Base-by-base conservation (phyloP, 1,140 invertebrate genomes). In the Philopotamus ludificatus region DNA sequence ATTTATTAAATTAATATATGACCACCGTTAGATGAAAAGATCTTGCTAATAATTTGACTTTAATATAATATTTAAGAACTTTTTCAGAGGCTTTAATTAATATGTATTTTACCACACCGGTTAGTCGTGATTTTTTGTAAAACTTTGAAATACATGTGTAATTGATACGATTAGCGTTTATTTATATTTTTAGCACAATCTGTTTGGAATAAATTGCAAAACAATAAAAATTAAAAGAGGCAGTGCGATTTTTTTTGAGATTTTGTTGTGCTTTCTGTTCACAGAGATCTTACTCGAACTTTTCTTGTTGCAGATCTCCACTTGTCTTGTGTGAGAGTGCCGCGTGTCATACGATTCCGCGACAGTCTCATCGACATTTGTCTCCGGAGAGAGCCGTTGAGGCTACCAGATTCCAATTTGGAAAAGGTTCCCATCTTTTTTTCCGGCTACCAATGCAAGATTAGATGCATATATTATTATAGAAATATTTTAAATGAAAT, bases 261-360 rank as follows among this genome's bases (percentile, higher is more conserved):
- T 60, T 47, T 8, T 47, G 23, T 8, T 9, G 60, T 66, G 57
- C 55, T 28, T 53, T n/a, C 26, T 44, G 21, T 50, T 60, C 34
- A 20, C 16, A 22, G 50, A 21, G 26, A 70, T 73, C 84, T 84
- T 85, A 86, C 85, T 80, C 84, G 82, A 73, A 86, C 85, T 85
- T 84, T 86, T 67, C 84, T 82, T 71, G 85, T 85, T 65, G 85
- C 86, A 67, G 71, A 82, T 71, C 81, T 84, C 86, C 86, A 87
- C 65, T 81, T 80, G 71, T 82, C 79, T 60, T 73, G 70, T 8
- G 76, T 73, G 50, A 71, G 59, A 41, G 67, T 63, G 54, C 54
- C 66, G 51, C 71, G 66, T 72, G 76, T 34, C 60, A 65, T 66
- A 65, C 68, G 68, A 72, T 78, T 72, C 67, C 72, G 66, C 72